Conservation (phyloP, 2,888 invertebrate species). For the Vandiemenella viatica region DNA sequence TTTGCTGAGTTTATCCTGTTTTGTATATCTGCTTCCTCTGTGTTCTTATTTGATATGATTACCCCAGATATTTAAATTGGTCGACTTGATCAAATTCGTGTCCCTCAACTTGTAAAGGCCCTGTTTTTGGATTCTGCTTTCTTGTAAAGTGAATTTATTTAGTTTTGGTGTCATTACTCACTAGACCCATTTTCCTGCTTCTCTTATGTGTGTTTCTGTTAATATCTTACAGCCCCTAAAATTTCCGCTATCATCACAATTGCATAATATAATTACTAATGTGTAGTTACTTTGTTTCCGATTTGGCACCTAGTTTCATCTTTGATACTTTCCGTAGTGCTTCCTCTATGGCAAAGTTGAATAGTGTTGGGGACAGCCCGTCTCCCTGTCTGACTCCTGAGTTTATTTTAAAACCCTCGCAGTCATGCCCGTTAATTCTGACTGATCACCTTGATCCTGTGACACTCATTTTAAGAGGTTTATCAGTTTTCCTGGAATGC, state of each 20-base stretch:
- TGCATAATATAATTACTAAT: background rate
- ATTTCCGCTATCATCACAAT: background rate
- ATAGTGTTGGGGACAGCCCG: background rate
- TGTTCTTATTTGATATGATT: background rate
- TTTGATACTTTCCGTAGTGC: background rate
- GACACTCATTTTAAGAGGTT: background rate
- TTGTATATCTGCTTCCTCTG: background rate
- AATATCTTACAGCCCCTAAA: background rate
- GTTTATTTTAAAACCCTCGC: background rate
- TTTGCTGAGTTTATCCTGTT: background rate
- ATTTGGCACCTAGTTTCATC: background rate
- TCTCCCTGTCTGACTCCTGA: background rate
- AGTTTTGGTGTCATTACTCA: background rate
- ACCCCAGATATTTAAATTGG: background rate
- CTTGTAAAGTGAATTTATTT: background rate
- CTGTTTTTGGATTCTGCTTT: background rate
- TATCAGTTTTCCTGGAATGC: too few relatives aligned
- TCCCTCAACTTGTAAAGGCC: background rate
- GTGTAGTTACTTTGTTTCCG: too few relatives aligned
- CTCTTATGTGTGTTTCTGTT: background rate
- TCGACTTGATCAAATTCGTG: background rate
- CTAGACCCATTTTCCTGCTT: background rate
- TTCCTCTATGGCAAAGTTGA: background rate
- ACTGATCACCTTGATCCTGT: background rate
- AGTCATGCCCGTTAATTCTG: background rate